Percentiles rank a stretch among this genome's conserved stretches.
These are phyloP conservation scores for Zonotrichia leucophrys DNA, from an alignment of 2,113 vertebrate species.

Conservation along the genomic window DNA sequence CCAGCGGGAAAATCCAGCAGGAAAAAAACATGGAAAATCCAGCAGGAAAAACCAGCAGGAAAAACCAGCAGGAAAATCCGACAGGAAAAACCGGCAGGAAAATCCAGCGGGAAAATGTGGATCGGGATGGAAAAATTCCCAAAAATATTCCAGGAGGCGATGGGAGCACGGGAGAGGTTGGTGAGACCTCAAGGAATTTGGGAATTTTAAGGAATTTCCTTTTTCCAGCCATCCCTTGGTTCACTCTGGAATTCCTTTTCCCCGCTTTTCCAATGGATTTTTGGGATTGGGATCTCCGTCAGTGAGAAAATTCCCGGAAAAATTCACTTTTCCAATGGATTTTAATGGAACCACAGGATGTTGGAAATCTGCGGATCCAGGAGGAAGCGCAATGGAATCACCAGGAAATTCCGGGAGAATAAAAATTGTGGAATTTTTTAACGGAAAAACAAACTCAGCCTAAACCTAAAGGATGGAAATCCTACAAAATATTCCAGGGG, in stretches of 20 bases:
- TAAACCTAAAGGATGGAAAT: neutral
- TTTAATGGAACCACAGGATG: neutral
- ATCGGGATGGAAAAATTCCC: neutral
- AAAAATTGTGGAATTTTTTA: neutral
- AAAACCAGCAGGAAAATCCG: too few relatives aligned
- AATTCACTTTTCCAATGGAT: neutral
- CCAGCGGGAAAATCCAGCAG: too few relatives aligned
- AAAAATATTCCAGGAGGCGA: neutral
- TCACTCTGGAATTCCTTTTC: neutral
- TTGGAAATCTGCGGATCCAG: neutral
- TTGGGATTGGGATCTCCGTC: neutral
- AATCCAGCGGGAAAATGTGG: too few relatives aligned
- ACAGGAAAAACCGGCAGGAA: too few relatives aligned
- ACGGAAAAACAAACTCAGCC: too few relatives aligned
- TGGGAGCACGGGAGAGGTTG: fast-evolving
- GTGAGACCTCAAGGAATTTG: fast-evolving
- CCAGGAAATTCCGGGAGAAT: neutral
- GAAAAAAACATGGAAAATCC: too few relatives aligned
- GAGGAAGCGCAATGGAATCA: neutral
- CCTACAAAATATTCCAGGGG: neutral
- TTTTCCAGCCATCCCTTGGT: fast-evolving
- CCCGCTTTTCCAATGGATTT: neutral
- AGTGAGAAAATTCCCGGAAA: neutral
- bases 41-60: too few relatives aligned
- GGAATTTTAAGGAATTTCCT: neutral